Conservation (phyloP, 2,797 vertebrate genomes). For the Cuculus canorus region DNA sequence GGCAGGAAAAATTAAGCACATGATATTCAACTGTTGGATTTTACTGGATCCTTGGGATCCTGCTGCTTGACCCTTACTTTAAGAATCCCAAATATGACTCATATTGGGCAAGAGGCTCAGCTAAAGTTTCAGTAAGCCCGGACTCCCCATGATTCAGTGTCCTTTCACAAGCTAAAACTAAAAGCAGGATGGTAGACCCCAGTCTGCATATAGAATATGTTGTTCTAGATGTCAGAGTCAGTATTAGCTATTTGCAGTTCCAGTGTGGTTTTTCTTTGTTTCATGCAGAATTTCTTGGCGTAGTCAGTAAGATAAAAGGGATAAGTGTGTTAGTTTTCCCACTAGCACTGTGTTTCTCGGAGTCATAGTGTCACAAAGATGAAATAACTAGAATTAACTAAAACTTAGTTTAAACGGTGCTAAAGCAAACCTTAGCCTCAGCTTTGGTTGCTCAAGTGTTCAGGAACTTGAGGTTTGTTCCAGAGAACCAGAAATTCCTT, state of each 20-base stretch:
- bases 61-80: background rate
- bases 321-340: background rate
- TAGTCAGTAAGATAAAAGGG: background rate
- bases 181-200: background rate
- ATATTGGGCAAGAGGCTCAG: background rate
- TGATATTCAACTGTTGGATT: background rate
- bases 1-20: background rate
- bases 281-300: background rate
- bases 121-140: background rate
- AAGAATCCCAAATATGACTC: background rate
- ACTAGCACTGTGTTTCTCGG: background rate
- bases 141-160: background rate
- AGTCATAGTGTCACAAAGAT: background rate
- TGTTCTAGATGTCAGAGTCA: background rate
- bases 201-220: background rate
- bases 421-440: background rate
- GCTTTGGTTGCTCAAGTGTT: background rate
- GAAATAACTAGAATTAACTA: background rate
- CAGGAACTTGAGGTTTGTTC: background rate
- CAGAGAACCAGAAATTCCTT: conserved; percentile 22
- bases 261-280: background rate
- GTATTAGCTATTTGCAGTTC: background rate
- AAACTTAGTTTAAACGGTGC: background rate
- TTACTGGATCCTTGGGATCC: background rate
- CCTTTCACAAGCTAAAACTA: background rate